Evolutionary conservation across 1,140 invertebrate species (phyloP).

Genomic region (Drosophila kanapiae): DNA sequence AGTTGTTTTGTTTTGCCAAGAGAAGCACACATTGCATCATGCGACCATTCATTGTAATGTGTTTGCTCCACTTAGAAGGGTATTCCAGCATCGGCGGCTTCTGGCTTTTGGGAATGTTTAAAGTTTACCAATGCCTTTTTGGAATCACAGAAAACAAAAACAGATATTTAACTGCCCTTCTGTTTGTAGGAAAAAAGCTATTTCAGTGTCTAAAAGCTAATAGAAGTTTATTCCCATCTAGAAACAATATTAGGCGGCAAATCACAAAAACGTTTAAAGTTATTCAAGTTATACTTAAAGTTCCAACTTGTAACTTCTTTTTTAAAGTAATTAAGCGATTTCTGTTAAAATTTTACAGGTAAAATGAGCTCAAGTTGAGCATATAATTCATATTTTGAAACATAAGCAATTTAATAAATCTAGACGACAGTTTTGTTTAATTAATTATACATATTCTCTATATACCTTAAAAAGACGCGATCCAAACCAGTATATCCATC

Average conservation of each 20-base stretch:
- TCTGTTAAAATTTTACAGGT: too few species aligned
- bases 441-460: too few species aligned
- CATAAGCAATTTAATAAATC: background rate
- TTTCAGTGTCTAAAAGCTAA: too few species aligned
- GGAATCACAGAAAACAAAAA: background rate
- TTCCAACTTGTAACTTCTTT: too few species aligned
- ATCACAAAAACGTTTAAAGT: too few species aligned
- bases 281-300: too few species aligned
- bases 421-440: background rate
- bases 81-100: conserved; percentile 15
- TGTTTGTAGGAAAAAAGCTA: too few species aligned
- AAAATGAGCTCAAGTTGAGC: too few species aligned
- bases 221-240: too few species aligned
- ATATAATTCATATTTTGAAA: background rate
- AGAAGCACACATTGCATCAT: conserved; percentile 44
- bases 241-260: too few species aligned
- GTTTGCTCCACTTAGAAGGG: conserved; percentile 35
- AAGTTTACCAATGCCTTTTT: background rate
- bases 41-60: conserved; percentile 23
- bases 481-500: background rate
- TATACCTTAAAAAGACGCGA: background rate
- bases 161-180: too few species aligned
- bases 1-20: conserved; percentile 37
- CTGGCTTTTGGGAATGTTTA: background rate
- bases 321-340: too few species aligned